Evolutionary conservation across 1,140 invertebrate genomes (phyloP).

Genomic region (Zaprionus africanus): DNA sequence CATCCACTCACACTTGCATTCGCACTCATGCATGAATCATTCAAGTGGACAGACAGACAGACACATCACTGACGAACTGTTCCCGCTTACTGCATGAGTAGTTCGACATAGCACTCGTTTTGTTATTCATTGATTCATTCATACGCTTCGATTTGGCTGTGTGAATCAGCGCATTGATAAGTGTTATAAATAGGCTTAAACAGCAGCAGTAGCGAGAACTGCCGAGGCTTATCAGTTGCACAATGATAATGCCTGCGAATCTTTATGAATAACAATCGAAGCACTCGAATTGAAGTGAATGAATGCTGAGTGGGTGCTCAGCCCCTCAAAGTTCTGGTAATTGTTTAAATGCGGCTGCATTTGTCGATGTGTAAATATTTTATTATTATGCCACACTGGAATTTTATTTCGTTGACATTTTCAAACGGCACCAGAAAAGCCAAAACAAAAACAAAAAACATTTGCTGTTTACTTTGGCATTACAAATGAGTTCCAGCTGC

Average conservation of each 20-base stretch:
- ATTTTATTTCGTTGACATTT: constrained; percentile 63
- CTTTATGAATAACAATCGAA: constrained; percentile 9
- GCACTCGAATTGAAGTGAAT: constrained; percentile 3
- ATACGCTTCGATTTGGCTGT: not conserved
- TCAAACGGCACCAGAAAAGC: constrained; percentile 26
- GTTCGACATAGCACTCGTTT: not conserved
- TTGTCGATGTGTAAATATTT: constrained; percentile 72
- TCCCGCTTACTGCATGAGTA: not conserved
- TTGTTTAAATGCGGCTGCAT: constrained; percentile 48
- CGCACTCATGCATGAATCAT: constrained; percentile 16
- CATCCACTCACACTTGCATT: constrained; percentile 4
- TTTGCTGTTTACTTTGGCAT: constrained; percentile 61
- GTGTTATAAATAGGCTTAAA: constrained; percentile 4
- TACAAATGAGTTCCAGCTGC: constrained; percentile 58
- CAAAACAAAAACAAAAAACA: constrained; percentile 23
- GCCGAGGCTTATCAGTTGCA: constrained; percentile 5
- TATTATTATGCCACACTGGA: constrained; percentile 50
- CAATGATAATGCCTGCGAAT: not conserved
- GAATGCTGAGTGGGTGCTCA: not conserved
- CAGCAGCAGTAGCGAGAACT: too few relatives aligned
- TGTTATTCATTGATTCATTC: not conserved
- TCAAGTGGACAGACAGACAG: not conserved
- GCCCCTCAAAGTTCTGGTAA: constrained; percentile 32
- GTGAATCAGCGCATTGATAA: constrained; percentile 29
- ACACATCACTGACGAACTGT: not conserved